Evolutionary conservation across 2,113 vertebrate genomes (phyloP), one percentile per base, ranked within the genome.

Genomic region (Pangasianodon gigas): DNA sequence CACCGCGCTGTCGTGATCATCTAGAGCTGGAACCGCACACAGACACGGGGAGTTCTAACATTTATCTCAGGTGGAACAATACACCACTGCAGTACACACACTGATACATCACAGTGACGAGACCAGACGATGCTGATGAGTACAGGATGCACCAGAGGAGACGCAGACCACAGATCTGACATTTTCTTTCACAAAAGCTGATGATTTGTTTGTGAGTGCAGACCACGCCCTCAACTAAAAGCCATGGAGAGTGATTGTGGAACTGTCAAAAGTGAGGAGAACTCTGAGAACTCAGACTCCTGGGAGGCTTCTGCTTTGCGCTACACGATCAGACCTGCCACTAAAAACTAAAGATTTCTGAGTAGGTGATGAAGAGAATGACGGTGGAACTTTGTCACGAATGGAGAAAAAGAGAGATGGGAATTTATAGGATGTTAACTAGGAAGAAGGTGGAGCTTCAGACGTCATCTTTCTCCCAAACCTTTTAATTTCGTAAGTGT

Each of bases 1-100:
- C 87, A 97, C 94, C 0, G 97, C 96, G 48, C 97, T 98, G 90
- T 98, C 98, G 1, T 96, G 97, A 86, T 99, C 98, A 93, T 99
- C 98, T 9, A 96, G 96, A 56, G 96, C 98, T 99, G 92, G 9
- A 58, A 26, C 81, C 48, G 92, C 48, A 89, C 48, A 89, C 29
- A 91, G 86, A 46, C 62, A 3, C 91, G 58, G 80, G 4, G n/a
- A 52, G 29, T 6, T 54, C 26, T 81, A n/a, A 19, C 19, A 6
- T 32, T 32, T 54, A 32, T 14, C 46, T 51, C 19, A 82, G 29
- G n/a, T n/a, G 32, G 29, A 65, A 62, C 74, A 19, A 21, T 18
- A 80, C 24, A 32, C 19, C 56, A 21, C 32, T 32, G n/a, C 29
- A 62, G 60, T 14, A 69, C 13, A 19, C 46, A 86, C 13, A 74